These are phyloP conservation scores for Leucophenga montana DNA, from an alignment of 2,888 invertebrate species.

Conservation along the genomic window DNA sequence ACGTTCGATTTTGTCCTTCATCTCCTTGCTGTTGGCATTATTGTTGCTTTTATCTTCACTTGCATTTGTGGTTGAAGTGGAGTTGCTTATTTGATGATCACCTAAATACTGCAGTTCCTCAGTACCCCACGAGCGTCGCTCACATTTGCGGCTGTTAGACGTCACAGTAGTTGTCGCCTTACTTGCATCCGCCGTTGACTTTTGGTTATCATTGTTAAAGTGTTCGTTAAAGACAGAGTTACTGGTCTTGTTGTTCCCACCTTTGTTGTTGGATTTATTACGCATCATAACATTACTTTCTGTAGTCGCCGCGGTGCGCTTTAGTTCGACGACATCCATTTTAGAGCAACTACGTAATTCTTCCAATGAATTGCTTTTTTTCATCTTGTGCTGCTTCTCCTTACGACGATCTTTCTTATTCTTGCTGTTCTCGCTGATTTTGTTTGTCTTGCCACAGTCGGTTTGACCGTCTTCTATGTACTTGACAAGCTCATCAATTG, in stretches of 20 bases:
- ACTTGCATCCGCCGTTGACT: not conserved
- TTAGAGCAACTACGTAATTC: conserved; percentile 84
- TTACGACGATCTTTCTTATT: conserved; percentile 75
- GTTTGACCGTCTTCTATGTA: conserved; percentile 81
- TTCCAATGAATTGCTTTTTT: conserved; percentile 86
- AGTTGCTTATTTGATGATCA: conserved; percentile 39
- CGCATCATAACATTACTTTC: conserved; percentile 68
- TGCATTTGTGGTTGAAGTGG: conserved; percentile 25
- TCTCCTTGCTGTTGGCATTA: conserved; percentile 32
- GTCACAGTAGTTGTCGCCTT: conserved; percentile 33
- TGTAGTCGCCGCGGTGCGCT: conserved; percentile 65
- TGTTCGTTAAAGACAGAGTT: conserved; percentile 65
- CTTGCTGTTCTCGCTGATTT: conserved; percentile 51
- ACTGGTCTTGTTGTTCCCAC: conserved; percentile 47
- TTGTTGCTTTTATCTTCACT: conserved; percentile 31
- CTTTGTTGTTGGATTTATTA: conserved; percentile 48
- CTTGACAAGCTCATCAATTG: conserved; percentile 83
- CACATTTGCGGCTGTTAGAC: conserved; percentile 63
- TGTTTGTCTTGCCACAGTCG: conserved; percentile 66
- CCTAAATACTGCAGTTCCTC: conserved; percentile 76
- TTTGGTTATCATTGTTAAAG: conserved; percentile 49
- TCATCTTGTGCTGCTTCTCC: conserved; percentile 74
- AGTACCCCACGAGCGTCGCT: conserved; percentile 81
- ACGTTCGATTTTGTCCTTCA: conserved; percentile 38
- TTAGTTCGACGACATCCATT: conserved; percentile 79